phyloP scores from a whole-genome alignment of 2,888 invertebrate genomes.

The Habroteleia sp. region DNA sequence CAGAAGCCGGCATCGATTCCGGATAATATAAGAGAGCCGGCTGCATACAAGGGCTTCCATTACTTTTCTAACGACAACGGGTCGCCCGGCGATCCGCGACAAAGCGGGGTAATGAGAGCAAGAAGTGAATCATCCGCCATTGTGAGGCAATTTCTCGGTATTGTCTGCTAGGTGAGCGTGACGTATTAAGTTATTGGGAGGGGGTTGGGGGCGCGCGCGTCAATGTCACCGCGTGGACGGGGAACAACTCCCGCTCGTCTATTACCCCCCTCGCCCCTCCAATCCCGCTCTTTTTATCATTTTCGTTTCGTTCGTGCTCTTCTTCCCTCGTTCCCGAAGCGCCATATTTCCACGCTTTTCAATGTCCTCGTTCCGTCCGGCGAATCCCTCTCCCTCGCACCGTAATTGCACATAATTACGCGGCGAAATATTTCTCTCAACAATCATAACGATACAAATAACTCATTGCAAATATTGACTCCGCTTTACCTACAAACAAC shows the following conservation, averaged over 20 bases:
- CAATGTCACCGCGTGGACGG: slow-evolving; percentile 13
- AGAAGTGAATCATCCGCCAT: slow-evolving; percentile 81
- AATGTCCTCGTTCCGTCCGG: slow-evolving; percentile 3
- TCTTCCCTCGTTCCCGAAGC: slow-evolving; percentile 48
- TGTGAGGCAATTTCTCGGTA: slow-evolving; percentile 80
- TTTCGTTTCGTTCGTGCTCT: slow-evolving; percentile 29
- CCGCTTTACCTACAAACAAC: slow-evolving; percentile 39
- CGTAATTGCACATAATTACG: slow-evolving; percentile 61
- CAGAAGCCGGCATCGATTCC: slow-evolving; percentile 67
- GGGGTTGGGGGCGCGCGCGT: slow-evolving; percentile 30
- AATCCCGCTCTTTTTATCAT: slow-evolving; percentile 54
- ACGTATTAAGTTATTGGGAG: slow-evolving; percentile 78
- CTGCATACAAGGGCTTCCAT: slow-evolving; percentile 76
- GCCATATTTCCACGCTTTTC: slow-evolving; percentile 20
- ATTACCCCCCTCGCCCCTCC: slow-evolving; percentile 8
- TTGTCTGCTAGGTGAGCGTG: slow-evolving; percentile 79
- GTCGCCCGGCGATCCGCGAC: slow-evolving; percentile 75
- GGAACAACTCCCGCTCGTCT: slow-evolving; percentile 20
- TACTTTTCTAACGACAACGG: slow-evolving; percentile 80
- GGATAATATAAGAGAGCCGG: slow-evolving; percentile 77
- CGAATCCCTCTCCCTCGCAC: slow-evolving; percentile 21
- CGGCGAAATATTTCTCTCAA: slow-evolving; percentile 56
- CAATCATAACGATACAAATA: slow-evolving; percentile 60
- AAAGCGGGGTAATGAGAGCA: slow-evolving; percentile 81
- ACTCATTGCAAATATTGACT: slow-evolving; percentile 57